Base-by-base conservation (phyloP, 1,140 invertebrate species). In the Tribolium castaneum region DNA sequence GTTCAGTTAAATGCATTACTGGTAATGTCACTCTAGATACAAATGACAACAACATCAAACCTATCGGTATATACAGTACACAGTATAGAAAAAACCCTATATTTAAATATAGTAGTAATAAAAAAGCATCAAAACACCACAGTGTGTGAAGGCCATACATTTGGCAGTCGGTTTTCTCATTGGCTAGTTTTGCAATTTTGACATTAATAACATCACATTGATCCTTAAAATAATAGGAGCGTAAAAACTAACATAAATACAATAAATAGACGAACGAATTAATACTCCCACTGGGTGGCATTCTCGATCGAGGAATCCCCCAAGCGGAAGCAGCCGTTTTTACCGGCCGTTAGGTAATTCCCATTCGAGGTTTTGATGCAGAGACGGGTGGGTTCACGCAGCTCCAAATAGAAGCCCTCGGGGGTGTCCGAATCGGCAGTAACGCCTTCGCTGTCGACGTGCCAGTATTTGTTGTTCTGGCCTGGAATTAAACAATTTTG, bases 251-350 rank as follows among this genome's bases (percentile, higher is more conserved):
- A 74, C 30, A 56, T 75, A 75, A 75, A 54, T 59, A 75, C 25
- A 35, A 75, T 56, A 75, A 56, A 56, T 75, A 35, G 52, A 74
- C 52, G 34, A 75, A 54, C 10, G 6, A 52, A 75, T 92, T 96
- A 98, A 87, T 97, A 98, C 89, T 98, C 96, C 96, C 96, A 98
- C 86, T 95, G 95, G 76, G 96, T 97, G 81, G 96, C 95, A 74
- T 90, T 90, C 75, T 93, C 91, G 82, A 93, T 90, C 84, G 96
- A 94, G 72, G 91, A 90, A 72, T 94, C 94, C 22, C 94, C 93
- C 39, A 98, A 91, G 85, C 94, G 93, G 89, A 99, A 94, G 75
- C 93, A 92, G 56, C 98, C 97, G 87, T 98, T 99, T 89, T 99
- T 98, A 84, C 96, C 96, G 72, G 97, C 96, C 75, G 93, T 92